phyloP scores from a whole-genome alignment of 2,113 vertebrate species.

The Elaphurus davidianus region DNA sequence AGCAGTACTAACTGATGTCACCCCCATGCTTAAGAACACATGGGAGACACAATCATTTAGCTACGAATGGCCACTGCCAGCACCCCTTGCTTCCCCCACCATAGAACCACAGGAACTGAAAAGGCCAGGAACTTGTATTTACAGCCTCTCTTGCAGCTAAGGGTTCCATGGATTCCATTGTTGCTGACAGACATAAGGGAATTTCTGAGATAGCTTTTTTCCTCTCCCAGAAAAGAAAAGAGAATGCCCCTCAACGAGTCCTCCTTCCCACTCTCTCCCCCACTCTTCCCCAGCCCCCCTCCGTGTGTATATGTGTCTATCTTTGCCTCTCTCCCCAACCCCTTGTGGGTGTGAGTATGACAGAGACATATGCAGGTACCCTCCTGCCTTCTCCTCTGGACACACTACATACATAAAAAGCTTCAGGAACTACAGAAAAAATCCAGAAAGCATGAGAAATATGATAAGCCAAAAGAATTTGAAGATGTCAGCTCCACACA shows the following conservation, averaged over 20 bases:
- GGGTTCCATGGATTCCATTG: not conserved
- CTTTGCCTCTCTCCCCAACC: not conserved
- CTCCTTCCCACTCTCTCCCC: not conserved
- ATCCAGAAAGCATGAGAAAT: not conserved
- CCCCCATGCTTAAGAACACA: not conserved
- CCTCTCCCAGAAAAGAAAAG: not conserved
- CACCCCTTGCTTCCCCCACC: not conserved
- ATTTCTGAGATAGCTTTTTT: not conserved
- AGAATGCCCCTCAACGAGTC: not conserved
- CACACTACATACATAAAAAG: not conserved
- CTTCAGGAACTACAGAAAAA: not conserved
- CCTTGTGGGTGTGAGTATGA: not conserved
- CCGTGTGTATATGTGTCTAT: not conserved
- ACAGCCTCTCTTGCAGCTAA: not conserved
- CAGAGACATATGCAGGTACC: not conserved
- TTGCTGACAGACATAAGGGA: not conserved
- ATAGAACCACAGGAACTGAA: not conserved
- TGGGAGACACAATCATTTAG: not conserved
- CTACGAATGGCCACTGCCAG: not conserved
- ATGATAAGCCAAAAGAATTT: not conserved
- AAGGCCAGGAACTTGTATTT: not conserved
- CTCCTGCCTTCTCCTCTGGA: not conserved
- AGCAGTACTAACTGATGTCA: not conserved
- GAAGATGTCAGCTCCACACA: rapidly evolving
- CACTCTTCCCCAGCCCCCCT: not conserved